Conservation (phyloP, 2,888 invertebrate genomes). For the Acanthopleura granulata region DNA sequence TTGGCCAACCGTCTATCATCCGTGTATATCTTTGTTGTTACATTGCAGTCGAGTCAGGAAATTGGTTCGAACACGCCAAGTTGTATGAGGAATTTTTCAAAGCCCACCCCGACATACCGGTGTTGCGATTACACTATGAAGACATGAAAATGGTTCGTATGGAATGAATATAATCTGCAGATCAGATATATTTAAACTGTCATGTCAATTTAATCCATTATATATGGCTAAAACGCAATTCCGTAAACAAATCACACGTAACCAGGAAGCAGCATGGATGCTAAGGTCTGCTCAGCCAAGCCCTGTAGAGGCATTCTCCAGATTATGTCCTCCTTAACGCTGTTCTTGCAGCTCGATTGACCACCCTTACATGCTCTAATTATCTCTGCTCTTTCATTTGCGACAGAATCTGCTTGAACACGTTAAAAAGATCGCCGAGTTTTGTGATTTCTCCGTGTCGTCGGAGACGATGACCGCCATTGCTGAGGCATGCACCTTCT, state of each 20-base stretch:
- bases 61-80: neutral
- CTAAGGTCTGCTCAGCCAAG: too few relatives aligned
- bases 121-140: conserved; percentile 13
- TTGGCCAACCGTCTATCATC: too few relatives aligned
- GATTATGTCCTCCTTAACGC: too few relatives aligned
- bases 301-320: too few relatives aligned
- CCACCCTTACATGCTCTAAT: too few relatives aligned
- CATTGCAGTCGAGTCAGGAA: neutral
- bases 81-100: neutral
- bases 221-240: too few relatives aligned
- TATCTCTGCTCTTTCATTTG: neutral
- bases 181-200: too few relatives aligned
- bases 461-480: neutral
- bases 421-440: conserved; percentile 22
- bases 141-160: conserved; percentile 10
- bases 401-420: conserved; percentile 20
- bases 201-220: too few relatives aligned
- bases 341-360: too few relatives aligned
- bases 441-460: conserved; percentile 14
- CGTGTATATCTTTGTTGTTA: neutral
- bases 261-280: too few relatives aligned
- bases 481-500: conserved; percentile 21
- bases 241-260: too few relatives aligned
- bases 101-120: neutral
- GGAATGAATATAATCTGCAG: too few relatives aligned